Conservation (phyloP, 2,113 vertebrate species). For the Barbus barbus region DNA sequence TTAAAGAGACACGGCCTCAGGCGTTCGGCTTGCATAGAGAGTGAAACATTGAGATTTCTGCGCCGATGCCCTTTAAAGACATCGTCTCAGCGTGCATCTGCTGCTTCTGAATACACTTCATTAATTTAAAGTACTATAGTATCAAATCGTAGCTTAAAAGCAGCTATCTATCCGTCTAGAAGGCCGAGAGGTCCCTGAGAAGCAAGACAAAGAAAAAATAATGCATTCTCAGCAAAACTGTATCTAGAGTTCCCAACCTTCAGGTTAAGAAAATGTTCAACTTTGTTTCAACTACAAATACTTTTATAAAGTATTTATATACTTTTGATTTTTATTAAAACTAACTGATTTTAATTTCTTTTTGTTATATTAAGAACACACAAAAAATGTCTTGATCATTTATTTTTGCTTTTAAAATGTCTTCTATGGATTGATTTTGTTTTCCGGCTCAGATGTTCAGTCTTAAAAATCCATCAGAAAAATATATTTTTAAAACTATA, state of each 20-base stretch:
- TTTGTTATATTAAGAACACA: neutral
- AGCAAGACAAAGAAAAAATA: neutral
- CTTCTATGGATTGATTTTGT: neutral
- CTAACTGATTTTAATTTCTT: neutral
- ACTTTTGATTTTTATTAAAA: neutral
- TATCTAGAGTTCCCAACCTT: neutral
- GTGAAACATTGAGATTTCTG: conserved; percentile 23
- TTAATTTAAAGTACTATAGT: neutral
- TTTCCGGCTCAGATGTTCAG: neutral
- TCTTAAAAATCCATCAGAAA: neutral
- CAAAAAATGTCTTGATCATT: too few relatives aligned
- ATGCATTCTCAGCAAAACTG: neutral
- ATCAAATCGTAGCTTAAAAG: neutral
- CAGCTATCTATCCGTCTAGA: neutral
- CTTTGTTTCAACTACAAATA: neutral
- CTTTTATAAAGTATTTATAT: too few relatives aligned
- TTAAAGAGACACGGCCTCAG: conserved; percentile 43
- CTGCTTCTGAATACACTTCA: conserved; percentile 1
- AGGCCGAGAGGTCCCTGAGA: neutral
- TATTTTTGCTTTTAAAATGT: neutral
- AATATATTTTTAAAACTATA: neutral
- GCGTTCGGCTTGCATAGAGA: neutral
- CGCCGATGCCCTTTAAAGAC: conserved; percentile 26
- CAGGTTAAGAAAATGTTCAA: neutral
- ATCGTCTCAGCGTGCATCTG: neutral